Base-by-base conservation (phyloP, 2,113 vertebrate species). In the Tragelaphus strepsiceros region DNA sequence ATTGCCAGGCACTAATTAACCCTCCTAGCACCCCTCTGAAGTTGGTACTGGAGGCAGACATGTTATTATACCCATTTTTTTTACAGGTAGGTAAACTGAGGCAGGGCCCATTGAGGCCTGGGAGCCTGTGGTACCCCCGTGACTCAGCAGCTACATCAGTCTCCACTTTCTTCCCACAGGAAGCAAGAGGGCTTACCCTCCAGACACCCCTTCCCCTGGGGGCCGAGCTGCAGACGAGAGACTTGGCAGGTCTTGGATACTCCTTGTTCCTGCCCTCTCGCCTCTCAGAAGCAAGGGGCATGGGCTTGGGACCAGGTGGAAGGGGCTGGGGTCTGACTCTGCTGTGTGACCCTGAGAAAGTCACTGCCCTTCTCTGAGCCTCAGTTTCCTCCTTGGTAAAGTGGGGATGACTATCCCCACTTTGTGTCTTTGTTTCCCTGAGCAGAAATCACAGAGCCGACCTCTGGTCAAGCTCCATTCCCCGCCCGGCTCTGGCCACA, bases 71-170 rank as follows among this genome's bases (percentile, higher is more conserved):
- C 53, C 81, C 53, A 49, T 86, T 87, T 64, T 85, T 64, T 97
- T 96, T 96, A 98, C 54, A 80, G 78, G 93, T 59, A 83, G 97
- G 96, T 98, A 98, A 98, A 98, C 97, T 88, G 96, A 98, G 97
- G 98, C 96, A 98, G 83, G 62, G 21, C n/a, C 83, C 96, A 58
- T 9, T 71, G 93, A 7, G 35, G 51, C 78, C 93, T 91, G 93
- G 77, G 86, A 96, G 93, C n/a, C 94, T 93, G 82, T 49, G 5
- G 56, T 59, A 89, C 77, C 39, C 85, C 26, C 17, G 7, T 97
- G 94, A 97, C 97, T 97, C 94, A 97, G 97, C 81, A 95, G 94
- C 91, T 74, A 21, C 13, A 13, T 51, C 80, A 2, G 51, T 71
- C 43, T 64, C 80, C 78, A 58, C 77, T 85, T 84, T 74, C 78